Conservation (phyloP, 2,113 vertebrate species). For the Tretioscincus oriximinensis region DNA sequence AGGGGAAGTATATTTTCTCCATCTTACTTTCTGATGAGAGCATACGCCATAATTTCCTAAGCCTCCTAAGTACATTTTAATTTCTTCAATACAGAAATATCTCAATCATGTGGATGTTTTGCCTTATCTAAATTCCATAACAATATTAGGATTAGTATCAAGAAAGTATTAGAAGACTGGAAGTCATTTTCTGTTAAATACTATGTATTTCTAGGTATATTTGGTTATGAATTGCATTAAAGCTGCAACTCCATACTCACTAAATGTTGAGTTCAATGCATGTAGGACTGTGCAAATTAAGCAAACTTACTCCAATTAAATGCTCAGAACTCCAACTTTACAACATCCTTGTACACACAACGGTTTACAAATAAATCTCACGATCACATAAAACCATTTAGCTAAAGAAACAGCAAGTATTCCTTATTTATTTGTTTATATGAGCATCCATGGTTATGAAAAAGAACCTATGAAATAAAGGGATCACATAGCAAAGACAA, state of each 20-base stretch:
- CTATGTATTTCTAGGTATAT: too few relatives aligned
- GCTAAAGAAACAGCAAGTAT: constrained; percentile 10
- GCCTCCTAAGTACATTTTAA: not conserved
- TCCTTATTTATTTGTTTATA: constrained; percentile 13
- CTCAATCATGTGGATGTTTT: not conserved
- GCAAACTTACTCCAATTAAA: not conserved
- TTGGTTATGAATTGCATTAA: too few relatives aligned
- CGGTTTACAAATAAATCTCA: not conserved
- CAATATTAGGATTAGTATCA: not conserved
- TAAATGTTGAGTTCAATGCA: too few relatives aligned
- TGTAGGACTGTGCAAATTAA: too few relatives aligned
- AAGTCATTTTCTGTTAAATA: too few relatives aligned
- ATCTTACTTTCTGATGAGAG: not conserved
- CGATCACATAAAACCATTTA: not conserved
- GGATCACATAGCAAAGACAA: not conserved
- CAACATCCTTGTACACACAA: not conserved
- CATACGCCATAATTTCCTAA: not conserved
- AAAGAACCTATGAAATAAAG: constrained; percentile 14
- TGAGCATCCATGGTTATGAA: constrained; percentile 40
- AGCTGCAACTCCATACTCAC: too few relatives aligned
- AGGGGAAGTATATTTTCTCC: not conserved
- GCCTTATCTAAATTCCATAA: not conserved
- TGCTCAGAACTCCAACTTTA: not conserved
- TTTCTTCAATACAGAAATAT: not conserved
- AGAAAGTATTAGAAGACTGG: not conserved